Evolutionary conservation across 2,888 invertebrate genomes (phyloP), one percentile per base, ranked within the genome.

Genomic region (Rotaria macrura): DNA sequence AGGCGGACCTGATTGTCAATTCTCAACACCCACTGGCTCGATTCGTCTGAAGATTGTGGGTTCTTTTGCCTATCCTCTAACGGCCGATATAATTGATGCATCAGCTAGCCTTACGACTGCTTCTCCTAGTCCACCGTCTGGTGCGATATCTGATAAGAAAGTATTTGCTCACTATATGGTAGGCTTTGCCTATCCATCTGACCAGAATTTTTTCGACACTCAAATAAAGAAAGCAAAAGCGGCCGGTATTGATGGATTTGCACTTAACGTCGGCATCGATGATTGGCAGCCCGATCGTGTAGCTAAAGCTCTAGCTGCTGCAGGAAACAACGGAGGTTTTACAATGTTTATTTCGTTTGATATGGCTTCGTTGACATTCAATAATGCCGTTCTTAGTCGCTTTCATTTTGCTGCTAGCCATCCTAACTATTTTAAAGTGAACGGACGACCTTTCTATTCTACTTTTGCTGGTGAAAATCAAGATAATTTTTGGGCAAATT

Each of bases 381-480:
- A 12, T 2, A 79, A 79, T 43, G 79, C n/a, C 12, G 43, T 79
- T 10, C 79, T 79, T 20, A n/a, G 25, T n/a, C 79, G 79, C 25
- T 79, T 79, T 14, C 79, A 79, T 40, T 79, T 79, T 79, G 79
- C 79, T 43, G 79, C 43, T 43, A 25, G 9, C n/a, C 79, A 43
- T 43, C 43, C 79, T 25, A 79, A 79, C 20, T 79, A 79, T 43
- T 79, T n/a, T 5, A 40, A 4, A 79, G 79, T 79, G 12, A 43
- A 79, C n/a, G 79, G 79, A n/a, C 17, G 79, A 25, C 79, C 79
- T 6, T n/a, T 79, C 5, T 79, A 43, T 43, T 79, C 79, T 14
- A 79, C 79, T 43, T 79, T 79, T 79, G 79, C 79, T 79, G 79
- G 79, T 79, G 79, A 79, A 79, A 17, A 79, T 79, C 79, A 79